These are phyloP conservation scores for Neocloeon triangulifer DNA, from an alignment of 1,140 invertebrate species.

Conservation along the genomic window DNA sequence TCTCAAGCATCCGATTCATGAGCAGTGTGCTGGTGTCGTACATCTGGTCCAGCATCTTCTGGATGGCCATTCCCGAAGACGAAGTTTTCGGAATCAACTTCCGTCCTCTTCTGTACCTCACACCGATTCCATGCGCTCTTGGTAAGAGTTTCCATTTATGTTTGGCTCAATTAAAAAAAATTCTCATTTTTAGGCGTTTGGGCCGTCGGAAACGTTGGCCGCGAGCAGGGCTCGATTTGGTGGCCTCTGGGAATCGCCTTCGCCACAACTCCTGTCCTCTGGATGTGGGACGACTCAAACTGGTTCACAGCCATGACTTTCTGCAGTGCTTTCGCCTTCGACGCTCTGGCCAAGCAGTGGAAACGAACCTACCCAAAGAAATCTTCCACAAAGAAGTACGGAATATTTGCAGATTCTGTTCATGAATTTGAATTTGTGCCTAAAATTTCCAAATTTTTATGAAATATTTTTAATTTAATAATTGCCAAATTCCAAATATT, in stretches of 20 bases:
- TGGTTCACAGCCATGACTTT: conserved; percentile 42
- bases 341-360: conserved; percentile 55
- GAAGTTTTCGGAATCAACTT: conserved; percentile 43
- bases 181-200: conserved; percentile 46
- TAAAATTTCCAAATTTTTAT: no score
- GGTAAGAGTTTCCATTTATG: conserved; percentile 30
- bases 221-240: conserved; percentile 43
- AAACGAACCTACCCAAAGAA: conserved; percentile 30
- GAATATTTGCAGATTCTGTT: no score
- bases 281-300: conserved; percentile 39
- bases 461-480: no score
- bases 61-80: conserved; percentile 52
- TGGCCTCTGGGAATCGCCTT: conserved; percentile 44
- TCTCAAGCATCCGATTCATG: conserved; percentile 48
- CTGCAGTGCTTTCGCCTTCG: conserved; percentile 36
- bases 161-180: neutral
- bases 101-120: conserved; percentile 37
- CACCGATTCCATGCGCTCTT: conserved; percentile 46
- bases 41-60: conserved; percentile 51
- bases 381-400: no score
- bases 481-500: no score
- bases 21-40: conserved; percentile 56
- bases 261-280: conserved; percentile 35
- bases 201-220: conserved; percentile 73
- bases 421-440: no score